A percentile compares a stretch with the other conserved stretches of the same genome.
phyloP scores from a whole-genome alignment of 2,113 vertebrate genomes.

The Myrmecobius fasciatus region DNA sequence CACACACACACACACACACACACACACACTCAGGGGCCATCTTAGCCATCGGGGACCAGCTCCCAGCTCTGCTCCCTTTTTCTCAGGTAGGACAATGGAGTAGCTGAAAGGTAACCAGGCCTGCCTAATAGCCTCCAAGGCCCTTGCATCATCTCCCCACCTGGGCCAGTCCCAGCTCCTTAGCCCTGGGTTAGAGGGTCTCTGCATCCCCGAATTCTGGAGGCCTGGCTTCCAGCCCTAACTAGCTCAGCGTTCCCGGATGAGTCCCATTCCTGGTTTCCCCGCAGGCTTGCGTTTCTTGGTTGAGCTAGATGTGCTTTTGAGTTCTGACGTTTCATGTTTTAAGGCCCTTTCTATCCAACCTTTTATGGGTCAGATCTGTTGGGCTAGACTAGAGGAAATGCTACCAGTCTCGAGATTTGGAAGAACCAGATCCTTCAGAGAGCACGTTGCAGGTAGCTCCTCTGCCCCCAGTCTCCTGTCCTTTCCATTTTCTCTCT shows the following conservation, averaged over 20 bases:
- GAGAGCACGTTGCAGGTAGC: neutral
- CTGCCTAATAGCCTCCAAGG: too few relatives aligned
- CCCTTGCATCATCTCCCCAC: too few relatives aligned
- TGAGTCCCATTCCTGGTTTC: neutral
- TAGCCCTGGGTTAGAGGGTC: neutral
- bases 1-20: too few relatives aligned
- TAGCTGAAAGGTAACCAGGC: neutral
- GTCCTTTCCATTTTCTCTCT: neutral
- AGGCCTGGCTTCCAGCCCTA: neutral
- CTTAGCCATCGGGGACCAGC: neutral
- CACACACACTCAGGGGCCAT: neutral
- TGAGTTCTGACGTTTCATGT: neutral
- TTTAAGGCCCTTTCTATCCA: neutral
- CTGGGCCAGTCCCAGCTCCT: rapidly evolving
- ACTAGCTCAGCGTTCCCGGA: neutral
- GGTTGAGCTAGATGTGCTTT: neutral
- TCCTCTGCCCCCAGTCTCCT: neutral
- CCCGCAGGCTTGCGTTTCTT: neutral
- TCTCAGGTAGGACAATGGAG: neutral
- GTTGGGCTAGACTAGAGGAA: neutral
- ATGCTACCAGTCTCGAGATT: neutral
- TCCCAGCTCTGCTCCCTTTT: neutral
- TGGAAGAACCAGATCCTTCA: neutral
- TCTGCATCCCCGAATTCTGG: neutral
- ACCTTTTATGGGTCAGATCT: neutral